Conservation (phyloP, 2,113 vertebrate genomes). For the Motacilla tschutschensis region DNA sequence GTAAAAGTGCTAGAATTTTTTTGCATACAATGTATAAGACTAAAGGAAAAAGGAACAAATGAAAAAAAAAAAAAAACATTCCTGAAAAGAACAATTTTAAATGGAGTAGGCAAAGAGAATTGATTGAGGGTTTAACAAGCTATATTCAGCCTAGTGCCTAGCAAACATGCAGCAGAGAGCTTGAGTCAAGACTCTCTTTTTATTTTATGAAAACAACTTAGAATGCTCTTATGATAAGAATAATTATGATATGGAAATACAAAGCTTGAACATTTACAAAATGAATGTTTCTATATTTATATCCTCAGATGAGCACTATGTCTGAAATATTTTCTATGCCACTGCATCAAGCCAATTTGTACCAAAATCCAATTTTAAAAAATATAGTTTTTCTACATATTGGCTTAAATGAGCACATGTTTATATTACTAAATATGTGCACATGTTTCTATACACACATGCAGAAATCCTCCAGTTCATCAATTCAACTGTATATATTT, state of each 20-base stretch:
- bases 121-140: neutral
- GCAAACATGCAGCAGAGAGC: neutral
- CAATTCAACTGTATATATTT: neutral
- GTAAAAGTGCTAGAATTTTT: neutral
- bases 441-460: neutral
- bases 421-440: neutral
- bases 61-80: neutral
- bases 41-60: neutral
- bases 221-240: neutral
- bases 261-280: neutral
- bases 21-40: neutral
- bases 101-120: neutral
- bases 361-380: neutral
- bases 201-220: neutral
- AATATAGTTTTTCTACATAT: neutral
- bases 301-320: neutral
- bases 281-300: neutral
- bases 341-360: neutral
- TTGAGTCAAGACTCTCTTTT: neutral
- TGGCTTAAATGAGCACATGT: neutral
- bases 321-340: neutral
- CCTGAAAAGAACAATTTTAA: neutral
- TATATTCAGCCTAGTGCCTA: neutral
- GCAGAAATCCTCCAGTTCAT: neutral
- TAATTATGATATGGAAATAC: neutral